Evolutionary conservation across 2,888 invertebrate genomes (phyloP), one percentile per base, ranked within the genome.

Genomic region (Pachycephus smyrnensis): DNA sequence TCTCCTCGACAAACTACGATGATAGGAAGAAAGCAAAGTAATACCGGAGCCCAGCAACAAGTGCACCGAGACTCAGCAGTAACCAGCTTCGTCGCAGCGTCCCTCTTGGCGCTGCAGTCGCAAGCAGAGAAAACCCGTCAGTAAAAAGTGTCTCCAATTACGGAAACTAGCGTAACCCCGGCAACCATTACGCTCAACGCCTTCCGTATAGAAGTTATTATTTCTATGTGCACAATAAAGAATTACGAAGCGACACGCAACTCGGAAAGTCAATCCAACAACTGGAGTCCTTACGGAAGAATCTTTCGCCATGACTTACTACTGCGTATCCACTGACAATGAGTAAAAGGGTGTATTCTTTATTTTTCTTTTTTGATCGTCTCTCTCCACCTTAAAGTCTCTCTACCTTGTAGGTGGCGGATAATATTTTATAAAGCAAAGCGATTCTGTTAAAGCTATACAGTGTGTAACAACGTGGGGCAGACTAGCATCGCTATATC

Each of bases 371-470:
- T 23, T 73, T 37, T 4, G 15, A 55, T 55, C 23, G 23, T 55
- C 55, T 23, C 23, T 55, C 1, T 23, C 6, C 6, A 55, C 9
- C 23, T 55, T 23, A 55, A 55, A 23, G 55, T 23, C 55, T 55
- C 6, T 23, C 55, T 9, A 23, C 55, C 15, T 55, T 55, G 68
- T 74, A 78, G 78, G 77, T 79, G 77, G 80, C 79, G 80, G 80
- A 83, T 84, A 84, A 85, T 85, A 85, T 84, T 85, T 84, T 84
- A 84, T 82, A 84, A 31, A 80, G 79, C 12, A 78, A 81, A 78
- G 82, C 79, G 79, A 81, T 81, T 82, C 82, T 82, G 84, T 83
- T 83, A 81, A 81, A 80, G 83, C 83, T 82, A 82, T 81, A 55
- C 55, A 55, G 55, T 55, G 55, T 55, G 55, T 55, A 55, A 6